Evolutionary conservation across 1,140 invertebrate species (phyloP).

Genomic region (Drosophila kikkawai): DNA sequence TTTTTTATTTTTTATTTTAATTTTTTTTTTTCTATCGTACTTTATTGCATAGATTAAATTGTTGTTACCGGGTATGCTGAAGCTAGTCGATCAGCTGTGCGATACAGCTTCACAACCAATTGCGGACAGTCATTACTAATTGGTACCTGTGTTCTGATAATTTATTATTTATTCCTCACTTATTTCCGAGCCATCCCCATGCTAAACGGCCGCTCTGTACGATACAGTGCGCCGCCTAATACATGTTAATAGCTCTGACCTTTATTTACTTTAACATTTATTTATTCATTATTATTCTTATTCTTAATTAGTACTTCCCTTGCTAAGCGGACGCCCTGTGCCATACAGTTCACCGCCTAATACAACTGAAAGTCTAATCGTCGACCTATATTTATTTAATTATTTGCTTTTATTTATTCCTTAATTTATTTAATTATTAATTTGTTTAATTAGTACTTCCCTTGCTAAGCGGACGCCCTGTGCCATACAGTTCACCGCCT

Average conservation of each 20-base stretch:
- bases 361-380: too few relatives aligned
- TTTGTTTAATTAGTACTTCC: background rate
- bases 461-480: background rate
- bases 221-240: background rate
- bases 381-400: too few relatives aligned
- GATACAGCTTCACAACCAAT: background rate
- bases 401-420: too few relatives aligned
- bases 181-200: background rate
- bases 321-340: too few relatives aligned
- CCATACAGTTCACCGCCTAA: too few relatives aligned
- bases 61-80: background rate
- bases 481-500: conserved; percentile 3
- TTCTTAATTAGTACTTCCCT: background rate
- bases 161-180: background rate
- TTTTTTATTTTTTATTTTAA: background rate
- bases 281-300: too few relatives aligned
- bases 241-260: background rate
- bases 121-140: background rate
- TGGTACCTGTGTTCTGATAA: background rate
- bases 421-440: too few relatives aligned
- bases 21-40: background rate
- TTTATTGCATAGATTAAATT: too few relatives aligned
- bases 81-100: background rate
- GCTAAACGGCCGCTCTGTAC: background rate
- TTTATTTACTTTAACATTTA: too few relatives aligned